phyloP scores from a whole-genome alignment of 2,888 invertebrate genomes.

The Eretmocerus hayati region DNA sequence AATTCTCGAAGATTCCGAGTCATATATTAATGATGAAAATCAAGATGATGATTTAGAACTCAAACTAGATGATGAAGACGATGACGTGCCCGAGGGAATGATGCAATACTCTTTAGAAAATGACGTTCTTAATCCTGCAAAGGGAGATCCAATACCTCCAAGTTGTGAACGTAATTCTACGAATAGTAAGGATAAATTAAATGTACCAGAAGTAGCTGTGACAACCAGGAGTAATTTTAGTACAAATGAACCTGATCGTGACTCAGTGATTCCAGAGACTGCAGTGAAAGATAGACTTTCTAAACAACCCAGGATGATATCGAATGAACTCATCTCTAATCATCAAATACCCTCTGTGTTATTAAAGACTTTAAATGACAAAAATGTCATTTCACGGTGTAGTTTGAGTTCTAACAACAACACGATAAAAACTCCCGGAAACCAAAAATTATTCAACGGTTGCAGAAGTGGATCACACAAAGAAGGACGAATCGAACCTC shows the following conservation, averaged over 20 bases:
- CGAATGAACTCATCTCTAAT: conserved; percentile 32
- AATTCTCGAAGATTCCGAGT: conserved; percentile 1
- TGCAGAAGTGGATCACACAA: too few relatives aligned
- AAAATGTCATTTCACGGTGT: too few relatives aligned
- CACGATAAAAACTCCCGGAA: too few relatives aligned
- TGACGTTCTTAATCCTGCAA: conserved; percentile 1
- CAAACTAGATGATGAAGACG: conserved; percentile 20
- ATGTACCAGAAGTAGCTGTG: too few relatives aligned
- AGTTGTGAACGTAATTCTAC: too few relatives aligned
- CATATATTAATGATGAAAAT: conserved; percentile 9
- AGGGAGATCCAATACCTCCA: too few relatives aligned
- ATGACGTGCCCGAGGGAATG: conserved; percentile 32
- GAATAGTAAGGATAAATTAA: too few relatives aligned
- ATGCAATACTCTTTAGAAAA: conserved; percentile 23
- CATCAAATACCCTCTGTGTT: conserved; percentile 33
- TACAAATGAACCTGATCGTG: background rate
- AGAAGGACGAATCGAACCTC: too few relatives aligned
- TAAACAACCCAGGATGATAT: conserved; percentile 33
- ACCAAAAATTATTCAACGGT: too few relatives aligned
- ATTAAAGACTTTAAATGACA: conserved; percentile 29
- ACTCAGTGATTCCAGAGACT: background rate
- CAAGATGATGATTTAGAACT: conserved; percentile 15
- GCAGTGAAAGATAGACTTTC: too few relatives aligned
- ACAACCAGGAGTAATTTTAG: too few relatives aligned
- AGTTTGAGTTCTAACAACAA: conserved; percentile 1